A percentile compares a stretch with the other conserved stretches of the same genome.
Evolutionary conservation across 2,888 invertebrate species (phyloP).

Genomic region (Tenodera sinensis): DNA sequence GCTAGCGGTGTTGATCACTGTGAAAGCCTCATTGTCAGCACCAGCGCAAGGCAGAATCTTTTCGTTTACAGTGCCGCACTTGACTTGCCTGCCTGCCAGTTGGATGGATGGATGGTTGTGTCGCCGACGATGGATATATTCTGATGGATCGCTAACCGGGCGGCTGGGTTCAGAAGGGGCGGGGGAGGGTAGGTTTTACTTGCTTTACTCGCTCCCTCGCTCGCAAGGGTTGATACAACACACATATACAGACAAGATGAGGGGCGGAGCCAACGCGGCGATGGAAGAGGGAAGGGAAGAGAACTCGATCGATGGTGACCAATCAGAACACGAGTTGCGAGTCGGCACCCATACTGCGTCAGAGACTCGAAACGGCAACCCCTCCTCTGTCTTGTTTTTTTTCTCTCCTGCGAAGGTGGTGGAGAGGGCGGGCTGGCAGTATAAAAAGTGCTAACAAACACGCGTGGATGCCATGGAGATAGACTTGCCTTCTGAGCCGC

Average conservation of each 20-base stretch:
- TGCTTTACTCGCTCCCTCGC: slow-evolving; percentile 7
- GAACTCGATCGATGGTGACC: slow-evolving; percentile 19
- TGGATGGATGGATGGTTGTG: not conserved
- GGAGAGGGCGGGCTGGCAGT: slow-evolving; percentile 19
- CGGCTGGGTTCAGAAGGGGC: not conserved
- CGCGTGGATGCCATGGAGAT: slow-evolving; percentile 27
- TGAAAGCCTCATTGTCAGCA: not conserved
- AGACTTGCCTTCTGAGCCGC: slow-evolving; percentile 19
- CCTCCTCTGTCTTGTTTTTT: slow-evolving; percentile 7
- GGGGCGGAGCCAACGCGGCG: not conserved
- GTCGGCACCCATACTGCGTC: slow-evolving; percentile 24
- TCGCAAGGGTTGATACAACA: slow-evolving; percentile 17
- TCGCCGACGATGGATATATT: slow-evolving; percentile 8
- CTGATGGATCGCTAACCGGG: slow-evolving; percentile 18
- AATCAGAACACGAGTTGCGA: slow-evolving; percentile 16
- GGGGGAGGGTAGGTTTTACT: slow-evolving; percentile 11
- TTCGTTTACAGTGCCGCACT: not conserved
- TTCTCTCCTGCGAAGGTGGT: not conserved
- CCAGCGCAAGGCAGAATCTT: not conserved
- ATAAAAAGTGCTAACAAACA: slow-evolving; percentile 27
- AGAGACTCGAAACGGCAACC: slow-evolving; percentile 8
- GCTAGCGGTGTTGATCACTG: not conserved
- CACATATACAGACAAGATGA: slow-evolving; percentile 6
- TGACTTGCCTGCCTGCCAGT: not conserved
- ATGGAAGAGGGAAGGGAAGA: not conserved